These are phyloP conservation scores for Metaphire vulgaris DNA, from an alignment of 1,140 invertebrate species.

Conservation along the genomic window DNA sequence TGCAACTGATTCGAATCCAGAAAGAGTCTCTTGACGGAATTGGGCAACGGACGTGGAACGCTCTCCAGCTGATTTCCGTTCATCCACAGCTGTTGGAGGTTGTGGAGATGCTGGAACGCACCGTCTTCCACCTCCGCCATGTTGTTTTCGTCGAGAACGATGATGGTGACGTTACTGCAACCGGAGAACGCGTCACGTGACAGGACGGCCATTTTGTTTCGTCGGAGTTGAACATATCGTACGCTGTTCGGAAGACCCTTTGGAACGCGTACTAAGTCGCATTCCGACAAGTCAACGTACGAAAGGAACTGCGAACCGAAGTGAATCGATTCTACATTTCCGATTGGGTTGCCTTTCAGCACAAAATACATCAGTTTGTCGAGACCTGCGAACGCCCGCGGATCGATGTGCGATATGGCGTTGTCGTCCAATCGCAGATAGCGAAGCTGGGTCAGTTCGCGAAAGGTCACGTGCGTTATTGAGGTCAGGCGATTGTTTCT, in stretches of 20 bases:
- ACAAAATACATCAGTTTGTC: slow-evolving; percentile 67
- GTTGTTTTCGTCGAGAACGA: slow-evolving; percentile 72
- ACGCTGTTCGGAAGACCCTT: slow-evolving; percentile 75
- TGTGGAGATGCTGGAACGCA: slow-evolving; percentile 71
- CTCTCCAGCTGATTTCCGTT: slow-evolving; percentile 65
- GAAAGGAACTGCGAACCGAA: slow-evolving; percentile 31
- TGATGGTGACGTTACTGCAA: slow-evolving; percentile 69
- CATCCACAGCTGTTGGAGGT: slow-evolving; percentile 67
- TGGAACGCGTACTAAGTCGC: slow-evolving; percentile 70
- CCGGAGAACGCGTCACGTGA: slow-evolving; percentile 75
- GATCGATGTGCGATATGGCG: slow-evolving; percentile 62
- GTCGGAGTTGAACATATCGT: slow-evolving; percentile 65
- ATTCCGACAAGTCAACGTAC: slow-evolving; percentile 71
- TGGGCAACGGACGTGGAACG: slow-evolving; percentile 65
- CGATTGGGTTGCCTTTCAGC: slow-evolving; percentile 54
- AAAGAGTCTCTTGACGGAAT: slow-evolving; percentile 59
- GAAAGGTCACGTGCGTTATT: slow-evolving; percentile 58
- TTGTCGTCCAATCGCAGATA: slow-evolving; percentile 76
- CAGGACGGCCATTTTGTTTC: slow-evolving; percentile 67
- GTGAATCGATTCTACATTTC: slow-evolving; percentile 21
- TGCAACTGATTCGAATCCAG: slow-evolving; percentile 63
- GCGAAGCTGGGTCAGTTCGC: slow-evolving; percentile 61
- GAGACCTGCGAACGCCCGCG: slow-evolving; percentile 66
- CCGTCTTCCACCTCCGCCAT: slow-evolving; percentile 73
- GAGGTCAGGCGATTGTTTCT: slow-evolving; percentile 62